Evolutionary conservation across 2,113 vertebrate species (phyloP).

Genomic region (Ageneiosus marmoratus): DNA sequence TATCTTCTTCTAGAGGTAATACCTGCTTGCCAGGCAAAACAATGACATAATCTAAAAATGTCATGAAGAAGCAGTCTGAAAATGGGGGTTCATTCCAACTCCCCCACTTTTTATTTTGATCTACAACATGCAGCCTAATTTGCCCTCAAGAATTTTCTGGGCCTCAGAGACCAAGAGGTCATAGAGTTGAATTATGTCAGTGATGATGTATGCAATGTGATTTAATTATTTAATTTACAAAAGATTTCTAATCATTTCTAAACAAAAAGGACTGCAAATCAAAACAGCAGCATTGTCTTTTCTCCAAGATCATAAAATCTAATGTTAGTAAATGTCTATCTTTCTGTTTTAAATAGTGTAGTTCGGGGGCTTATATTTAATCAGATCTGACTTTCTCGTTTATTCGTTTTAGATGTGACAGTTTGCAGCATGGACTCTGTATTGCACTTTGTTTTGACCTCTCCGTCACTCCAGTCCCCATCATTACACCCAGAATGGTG

Average conservation of each 20-base stretch:
- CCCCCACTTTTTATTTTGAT: conserved; percentile 5
- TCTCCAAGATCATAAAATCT: not conserved
- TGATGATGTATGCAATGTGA: not conserved
- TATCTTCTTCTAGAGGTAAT: conserved; percentile 45
- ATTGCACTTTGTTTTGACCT: not conserved
- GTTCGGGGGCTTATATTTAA: not conserved
- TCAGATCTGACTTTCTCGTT: too few species aligned
- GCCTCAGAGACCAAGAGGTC: not conserved
- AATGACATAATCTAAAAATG: conserved; percentile 52
- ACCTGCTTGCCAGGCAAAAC: conserved; percentile 48
- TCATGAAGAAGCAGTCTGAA: conserved; percentile 24
- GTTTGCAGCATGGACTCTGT: not conserved
- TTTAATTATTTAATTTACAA: not conserved
- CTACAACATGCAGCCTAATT: conserved; percentile 18
- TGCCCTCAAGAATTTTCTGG: conserved; percentile 8
- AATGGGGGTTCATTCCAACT: conserved; percentile 25
- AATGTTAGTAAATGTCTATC: not conserved
- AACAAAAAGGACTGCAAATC: not conserved
- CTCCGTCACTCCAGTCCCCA: not conserved
- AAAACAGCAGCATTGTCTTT: not conserved
- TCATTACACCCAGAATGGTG: not conserved
- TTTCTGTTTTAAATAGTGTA: not conserved
- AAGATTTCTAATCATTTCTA: not conserved
- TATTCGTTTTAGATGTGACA: not conserved
- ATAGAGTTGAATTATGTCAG: conserved; percentile 1